These are phyloP conservation scores for Lucilia sericata DNA, from an alignment of 1,140 invertebrate species.

Conservation along the genomic window DNA sequence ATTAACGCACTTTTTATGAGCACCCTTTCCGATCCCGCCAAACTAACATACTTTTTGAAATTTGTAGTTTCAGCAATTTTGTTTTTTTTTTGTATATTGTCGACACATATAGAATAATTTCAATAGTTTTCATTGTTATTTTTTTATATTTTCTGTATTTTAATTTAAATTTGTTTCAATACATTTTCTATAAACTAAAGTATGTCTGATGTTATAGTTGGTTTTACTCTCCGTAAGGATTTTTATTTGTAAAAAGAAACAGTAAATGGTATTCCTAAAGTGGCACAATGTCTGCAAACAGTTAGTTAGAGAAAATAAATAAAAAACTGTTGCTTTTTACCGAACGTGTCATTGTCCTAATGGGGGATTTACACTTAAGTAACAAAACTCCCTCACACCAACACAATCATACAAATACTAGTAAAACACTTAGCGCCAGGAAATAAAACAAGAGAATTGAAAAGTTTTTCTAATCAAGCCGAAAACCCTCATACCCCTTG, in stretches of 20 bases:
- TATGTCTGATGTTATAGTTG: not conserved
- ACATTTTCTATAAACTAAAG: conserved; percentile 16
- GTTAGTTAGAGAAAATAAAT: not conserved
- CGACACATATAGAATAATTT: not conserved
- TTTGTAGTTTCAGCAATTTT: not conserved
- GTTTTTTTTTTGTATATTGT: not conserved
- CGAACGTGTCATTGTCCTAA: conserved; percentile 4
- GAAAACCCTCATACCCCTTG: not conserved
- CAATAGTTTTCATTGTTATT: not conserved
- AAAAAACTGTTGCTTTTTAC: conserved; percentile 11
- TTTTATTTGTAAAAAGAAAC: not conserved
- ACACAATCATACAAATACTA: not conserved
- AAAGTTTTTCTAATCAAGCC: conserved; percentile 7
- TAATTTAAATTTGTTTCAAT: conserved; percentile 17
- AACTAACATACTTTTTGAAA: not conserved
- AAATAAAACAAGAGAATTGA: not conserved
- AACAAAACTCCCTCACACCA: not conserved
- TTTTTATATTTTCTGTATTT: not conserved
- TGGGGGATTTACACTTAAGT: not conserved
- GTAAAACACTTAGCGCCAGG: not conserved
- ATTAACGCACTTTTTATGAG: too few relatives aligned
- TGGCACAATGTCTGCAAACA: not conserved
- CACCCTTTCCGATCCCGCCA: not conserved
- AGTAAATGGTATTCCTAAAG: not conserved
- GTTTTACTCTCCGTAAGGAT: not conserved